These are phyloP conservation scores for Darevskia nairensis DNA, from an alignment of 2,797 vertebrate species.

Conservation along the genomic window DNA sequence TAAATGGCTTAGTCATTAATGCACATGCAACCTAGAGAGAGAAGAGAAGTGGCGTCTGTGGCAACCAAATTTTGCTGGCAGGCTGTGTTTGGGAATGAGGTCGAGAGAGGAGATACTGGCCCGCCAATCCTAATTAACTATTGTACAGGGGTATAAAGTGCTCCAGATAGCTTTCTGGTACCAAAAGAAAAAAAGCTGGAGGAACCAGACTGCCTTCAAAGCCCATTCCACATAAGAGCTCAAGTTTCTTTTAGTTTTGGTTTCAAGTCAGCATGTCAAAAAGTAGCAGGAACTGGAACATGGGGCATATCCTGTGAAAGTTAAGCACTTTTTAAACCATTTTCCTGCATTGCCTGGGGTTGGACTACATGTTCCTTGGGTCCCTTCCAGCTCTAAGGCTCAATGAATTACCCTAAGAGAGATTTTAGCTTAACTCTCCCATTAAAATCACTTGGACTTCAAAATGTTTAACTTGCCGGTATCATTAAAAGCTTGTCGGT, in stretches of 20 bases:
- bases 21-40: background rate
- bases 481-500: background rate
- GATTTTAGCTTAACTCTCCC: background rate
- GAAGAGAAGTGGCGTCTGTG: background rate
- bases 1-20: background rate
- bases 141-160: background rate
- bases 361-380: too few species aligned
- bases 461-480: background rate
- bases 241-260: background rate
- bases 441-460: background rate
- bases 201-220: background rate
- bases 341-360: too few species aligned
- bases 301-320: background rate
- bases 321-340: background rate
- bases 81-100: background rate
- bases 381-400: too few species aligned
- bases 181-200: background rate
- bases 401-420: background rate
- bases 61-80: background rate
- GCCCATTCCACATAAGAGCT: background rate
- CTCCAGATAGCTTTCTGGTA: background rate
- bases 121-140: background rate
- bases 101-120: background rate
- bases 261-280: background rate
- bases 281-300: background rate